Percentiles rank a stretch among this genome's conserved stretches.
These are phyloP conservation scores for Ophiothrix spiculata DNA, from an alignment of 35 echinoderm and acorn worm species.

Conservation along the genomic window DNA sequence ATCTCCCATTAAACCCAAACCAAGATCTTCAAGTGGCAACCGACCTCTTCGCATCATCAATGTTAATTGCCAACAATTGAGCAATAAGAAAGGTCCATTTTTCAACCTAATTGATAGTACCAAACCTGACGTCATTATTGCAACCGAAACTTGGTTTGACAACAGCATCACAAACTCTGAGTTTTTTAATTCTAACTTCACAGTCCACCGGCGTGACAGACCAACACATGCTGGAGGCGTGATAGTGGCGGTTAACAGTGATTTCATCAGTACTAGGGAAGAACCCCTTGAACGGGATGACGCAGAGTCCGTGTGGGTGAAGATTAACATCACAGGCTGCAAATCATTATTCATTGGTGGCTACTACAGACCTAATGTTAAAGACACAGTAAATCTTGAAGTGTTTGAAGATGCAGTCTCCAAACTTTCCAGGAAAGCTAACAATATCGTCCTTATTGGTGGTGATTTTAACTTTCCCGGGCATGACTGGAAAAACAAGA, in stretches of 20 bases:
- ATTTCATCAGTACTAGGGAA: not conserved
- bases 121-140: slow-evolving; percentile 63
- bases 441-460: too few species aligned
- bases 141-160: slow-evolving; percentile 62
- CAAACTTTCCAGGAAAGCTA: too few species aligned
- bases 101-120: slow-evolving; percentile 61
- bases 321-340: slow-evolving; percentile 12
- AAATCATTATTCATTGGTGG: not conserved
- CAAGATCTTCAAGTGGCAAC: slow-evolving; percentile 15
- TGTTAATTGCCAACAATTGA: slow-evolving; percentile 52
- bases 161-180: slow-evolving; percentile 44
- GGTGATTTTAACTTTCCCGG: too few species aligned
- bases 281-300: not conserved
- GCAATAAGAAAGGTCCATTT: slow-evolving; percentile 52
- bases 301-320: slow-evolving; percentile 29
- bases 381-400: not conserved
- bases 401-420: too few species aligned
- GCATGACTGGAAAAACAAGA: too few species aligned
- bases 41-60: slow-evolving; percentile 38
- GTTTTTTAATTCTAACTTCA: slow-evolving; percentile 50
- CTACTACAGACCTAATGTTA: not conserved
- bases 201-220: slow-evolving; percentile 46
- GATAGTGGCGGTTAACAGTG: slow-evolving; percentile 44
- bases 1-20: slow-evolving; percentile 43
- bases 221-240: slow-evolving; percentile 34